Evolutionary conservation across 2,797 vertebrate genomes (phyloP), one percentile per base, ranked within the genome.

Genomic region (Tauraco hartlaubi): DNA sequence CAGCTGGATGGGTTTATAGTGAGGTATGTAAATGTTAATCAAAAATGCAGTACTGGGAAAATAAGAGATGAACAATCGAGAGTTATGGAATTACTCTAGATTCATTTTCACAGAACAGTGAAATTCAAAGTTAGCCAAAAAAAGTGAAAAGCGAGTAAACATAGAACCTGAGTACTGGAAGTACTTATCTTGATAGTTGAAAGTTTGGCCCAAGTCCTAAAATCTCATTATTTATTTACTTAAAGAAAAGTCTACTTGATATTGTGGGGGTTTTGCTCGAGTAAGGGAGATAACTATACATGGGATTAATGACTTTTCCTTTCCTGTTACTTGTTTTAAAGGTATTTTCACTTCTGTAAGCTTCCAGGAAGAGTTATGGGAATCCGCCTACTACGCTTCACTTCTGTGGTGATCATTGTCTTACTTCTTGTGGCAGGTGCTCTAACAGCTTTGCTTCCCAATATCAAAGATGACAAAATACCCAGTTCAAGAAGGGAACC

Each of bases 401-500:
- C 97, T 68, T 96, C 98, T 29, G 96, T 97, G 54, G 94, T 98
- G 73, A 97, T 98, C 91, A 81, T 98, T 9, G 71, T 98, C 54
- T 81, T 98, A 37, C 97, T 98, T 6, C 96, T 98, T 10, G 97
- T 98, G 48, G 98, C 98, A 26, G 98, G 98, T 48, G 98, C 98
- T 86, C 92, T 98, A 94, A 98, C 98, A 78, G 97, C 97, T 85
- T 97, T 98, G 82, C 98, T 98, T 69, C 98, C 98, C 64, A 97
- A 52, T 41, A 90, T 98, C 84, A 98, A 97, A 97, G 98, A 98
- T 91, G 98, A 98, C 56, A 97, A 97, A 94, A 83, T 98, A 92
- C 95, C 97, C 48, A 90, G 92, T 54, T 88, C 90, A 4, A 97
- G 96, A 35, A 97, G 98, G 84, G 98, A 98, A 81, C 64, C 94